Evolutionary conservation across 1,140 invertebrate genomes (phyloP).

Genomic region (Drosophila cardini): DNA sequence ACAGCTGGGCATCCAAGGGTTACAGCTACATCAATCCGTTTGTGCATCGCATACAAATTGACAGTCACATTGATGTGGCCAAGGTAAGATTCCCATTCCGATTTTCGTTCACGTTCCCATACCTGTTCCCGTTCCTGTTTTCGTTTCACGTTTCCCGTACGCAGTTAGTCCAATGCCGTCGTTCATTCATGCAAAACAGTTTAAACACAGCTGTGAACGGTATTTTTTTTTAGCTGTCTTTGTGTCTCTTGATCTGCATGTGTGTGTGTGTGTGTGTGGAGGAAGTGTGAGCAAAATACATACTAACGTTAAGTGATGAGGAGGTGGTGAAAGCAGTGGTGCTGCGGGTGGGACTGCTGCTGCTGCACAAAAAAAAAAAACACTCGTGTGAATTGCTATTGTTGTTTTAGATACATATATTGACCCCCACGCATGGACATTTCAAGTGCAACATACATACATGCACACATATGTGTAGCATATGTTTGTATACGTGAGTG

Average conservation of each 20-base stretch:
- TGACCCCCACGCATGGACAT: constrained; percentile 16
- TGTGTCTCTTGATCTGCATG: no score
- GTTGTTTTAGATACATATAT: constrained; percentile 18
- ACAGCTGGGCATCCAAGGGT: constrained; percentile 85
- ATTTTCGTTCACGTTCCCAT: no score
- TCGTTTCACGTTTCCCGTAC: constrained; percentile 4
- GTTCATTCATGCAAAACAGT: constrained; percentile 58
- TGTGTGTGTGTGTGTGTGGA: not conserved
- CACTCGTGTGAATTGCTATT: constrained; percentile 5
- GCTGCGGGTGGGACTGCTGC: not conserved
- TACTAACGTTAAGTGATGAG: not conserved
- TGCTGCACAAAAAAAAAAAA: not conserved
- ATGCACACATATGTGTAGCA: not conserved
- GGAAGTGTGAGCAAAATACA: constrained; percentile 9
- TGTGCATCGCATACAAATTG: constrained; percentile 92
- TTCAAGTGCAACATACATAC: constrained; percentile 34
- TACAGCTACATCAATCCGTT: constrained; percentile 90
- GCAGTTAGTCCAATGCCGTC: not conserved
- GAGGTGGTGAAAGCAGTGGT: not conserved
- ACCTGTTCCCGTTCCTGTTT: no score
- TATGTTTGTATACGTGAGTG: not conserved
- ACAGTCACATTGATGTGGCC: constrained; percentile 93
- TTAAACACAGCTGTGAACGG: constrained; percentile 24
- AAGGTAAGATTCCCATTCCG: constrained; percentile 87
- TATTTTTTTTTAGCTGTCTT: not conserved